Conservation (phyloP, 2,797 vertebrate genomes). For the Manis crassicaudata region DNA sequence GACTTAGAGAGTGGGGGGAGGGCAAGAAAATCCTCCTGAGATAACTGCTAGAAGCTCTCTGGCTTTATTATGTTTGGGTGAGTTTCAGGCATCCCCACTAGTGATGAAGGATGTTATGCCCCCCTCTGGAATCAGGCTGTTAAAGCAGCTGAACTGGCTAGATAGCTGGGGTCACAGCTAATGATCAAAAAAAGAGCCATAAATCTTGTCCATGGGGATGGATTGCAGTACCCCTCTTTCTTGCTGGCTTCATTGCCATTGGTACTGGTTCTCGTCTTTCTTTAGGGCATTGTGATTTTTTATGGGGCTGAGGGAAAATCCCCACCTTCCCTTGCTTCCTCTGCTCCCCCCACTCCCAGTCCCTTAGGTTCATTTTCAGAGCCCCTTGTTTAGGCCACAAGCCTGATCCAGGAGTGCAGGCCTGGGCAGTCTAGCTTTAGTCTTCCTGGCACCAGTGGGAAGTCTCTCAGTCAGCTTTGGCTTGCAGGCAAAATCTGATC, state of each 20-base stretch:
- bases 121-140: not conserved
- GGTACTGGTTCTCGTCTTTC: not conserved
- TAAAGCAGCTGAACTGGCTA: not conserved
- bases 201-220: not conserved
- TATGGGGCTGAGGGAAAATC: not conserved
- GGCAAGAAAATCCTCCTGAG: not conserved
- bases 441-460: not conserved
- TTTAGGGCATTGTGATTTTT: not conserved
- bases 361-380: not conserved
- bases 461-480: not conserved
- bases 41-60: not conserved
- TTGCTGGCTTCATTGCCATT: not conserved
- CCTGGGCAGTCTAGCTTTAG: not conserved
- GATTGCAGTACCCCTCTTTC: not conserved
- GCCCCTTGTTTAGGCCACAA: not conserved
- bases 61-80: not conserved
- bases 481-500: not conserved
- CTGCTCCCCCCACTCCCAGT: rapidly evolving
- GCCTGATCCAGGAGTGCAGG: not conserved
- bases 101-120: not conserved
- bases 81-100: not conserved
- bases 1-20: too few species aligned
- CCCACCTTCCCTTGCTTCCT: not conserved
- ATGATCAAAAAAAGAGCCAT: not conserved
- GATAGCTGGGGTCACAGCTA: not conserved